Evolutionary conservation across 2,797 vertebrate species (phyloP), one percentile per base, ranked within the genome.

Genomic region (Scolopax bukidnonensis): DNA sequence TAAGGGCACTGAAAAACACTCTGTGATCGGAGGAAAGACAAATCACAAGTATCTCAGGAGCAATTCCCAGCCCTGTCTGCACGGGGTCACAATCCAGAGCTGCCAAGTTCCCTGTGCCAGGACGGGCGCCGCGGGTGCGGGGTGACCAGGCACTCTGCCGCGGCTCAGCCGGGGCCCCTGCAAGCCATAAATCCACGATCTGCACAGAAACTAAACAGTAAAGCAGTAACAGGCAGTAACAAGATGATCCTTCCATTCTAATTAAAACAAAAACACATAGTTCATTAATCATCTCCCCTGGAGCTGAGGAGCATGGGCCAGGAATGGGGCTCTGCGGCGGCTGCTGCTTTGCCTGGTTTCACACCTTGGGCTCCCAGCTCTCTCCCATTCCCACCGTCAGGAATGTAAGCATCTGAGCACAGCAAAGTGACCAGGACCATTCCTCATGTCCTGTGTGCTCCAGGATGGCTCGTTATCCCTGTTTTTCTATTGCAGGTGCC

Each of bases 401-500:
- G 78, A 70, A 50, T 3, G 20, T 45, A 24, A 59, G 4, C 20
- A 78, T 19, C 30, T 0, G 3, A 57, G 76, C 73, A 2, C 1
- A 20, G 74, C 64, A 20, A 15, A 75, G 57, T 10, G 82, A 32
- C 63, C 12, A 38, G 59, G 41, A 8, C 15, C 54, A 63, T 89
- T 92, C 48, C 45, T 6, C 5, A 43, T 45, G 19, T 0, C 13
- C 51, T 1, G 0, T 1, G 33, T 4, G 83, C 92, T 36, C 60
- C 48, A 51, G 53, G 48, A 47, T 0, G 41, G 77, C 70, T 91
- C 27, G 0, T 78, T 9, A 33, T 21, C 87, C 76, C 85, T 17
- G 23, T 3, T 50, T 36, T 77, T 9, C 21, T 47, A 1, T 33
- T 33, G 65, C 84, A 81, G 86, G 73, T 71, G n/a, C 45, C 74